Evolutionary conservation across 2,113 vertebrate genomes (phyloP), one percentile per base, ranked within the genome.

Genomic region (Peromyscus polionotus): DNA sequence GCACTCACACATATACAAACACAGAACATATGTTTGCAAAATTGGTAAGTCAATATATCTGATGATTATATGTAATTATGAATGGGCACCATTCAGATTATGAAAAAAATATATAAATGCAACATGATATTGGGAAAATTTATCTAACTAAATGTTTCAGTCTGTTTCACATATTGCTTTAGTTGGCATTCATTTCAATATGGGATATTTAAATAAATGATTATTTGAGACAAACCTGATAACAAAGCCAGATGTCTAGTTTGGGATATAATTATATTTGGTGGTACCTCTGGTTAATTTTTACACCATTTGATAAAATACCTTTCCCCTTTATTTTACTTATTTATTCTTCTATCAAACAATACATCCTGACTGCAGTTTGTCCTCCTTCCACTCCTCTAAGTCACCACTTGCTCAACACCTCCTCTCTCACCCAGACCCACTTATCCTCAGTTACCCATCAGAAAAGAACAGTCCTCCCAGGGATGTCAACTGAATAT

Each of bases 61-160:
- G 45, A 20, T 57, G 3, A 77, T 95, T 87, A 67, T 5, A 81
- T 95, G 77, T 96, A 91, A 57, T 90, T 76, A 76, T 4, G 24
- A 11, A 33, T 28, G 16, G 19, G 5, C 4, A 20, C 24, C 28
- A 81, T 39, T 28, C 10, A 51, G 19, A 75, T 67, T 26, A 42
- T 42, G n/a, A 87, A 68, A 7, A 59, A 73, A 88, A 54, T 22
- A 28, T 36, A n/a, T 39, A 86, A 88, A 79, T 54, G 57, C 0
- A 93, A 1, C 1, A 42, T 28, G n/a, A 76, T 54, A 80, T 36
- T 26, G 24, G 17, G 31, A 13, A 63, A 97, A 88, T 8, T 45
- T 33, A 26, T 59, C 24, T 16, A 33, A 79, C 28, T 31, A 33
- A 33, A 77, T 5, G 8, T 1, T 51, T 45, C 4, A 45, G 5